Conservation (phyloP, 2,797 vertebrate genomes). For the Sardinella longiceps region DNA sequence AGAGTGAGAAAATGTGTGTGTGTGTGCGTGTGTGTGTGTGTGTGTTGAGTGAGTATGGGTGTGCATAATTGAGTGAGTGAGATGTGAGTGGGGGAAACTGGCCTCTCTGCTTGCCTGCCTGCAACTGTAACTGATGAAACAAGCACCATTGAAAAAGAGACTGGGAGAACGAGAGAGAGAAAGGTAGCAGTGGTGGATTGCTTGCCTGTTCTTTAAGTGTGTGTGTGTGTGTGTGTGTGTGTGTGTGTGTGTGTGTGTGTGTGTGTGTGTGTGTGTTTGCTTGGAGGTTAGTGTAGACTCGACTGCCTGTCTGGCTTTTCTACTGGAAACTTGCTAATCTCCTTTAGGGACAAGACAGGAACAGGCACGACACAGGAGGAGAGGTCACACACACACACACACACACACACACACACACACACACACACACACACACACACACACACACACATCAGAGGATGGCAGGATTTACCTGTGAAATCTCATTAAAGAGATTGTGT, state of each 20-base stretch:
- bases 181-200: neutral
- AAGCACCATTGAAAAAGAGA: neutral
- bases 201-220: slow-evolving; percentile 22
- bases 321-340: slow-evolving; percentile 43
- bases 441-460: neutral
- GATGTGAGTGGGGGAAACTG: slow-evolving; percentile 27
- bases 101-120: no score
- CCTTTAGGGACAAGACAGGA: slow-evolving; percentile 30
- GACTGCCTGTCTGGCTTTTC: slow-evolving; percentile 9
- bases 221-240: slow-evolving; percentile 26
- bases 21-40: slow-evolving; percentile 25
- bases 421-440: neutral
- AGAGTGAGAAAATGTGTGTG: neutral
- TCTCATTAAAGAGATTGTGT: slow-evolving; percentile 32
- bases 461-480: slow-evolving; percentile 41
- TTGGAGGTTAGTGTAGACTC: slow-evolving; percentile 17
- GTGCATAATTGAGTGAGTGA: slow-evolving; percentile 19
- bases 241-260: slow-evolving; percentile 29
- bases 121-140: no score
- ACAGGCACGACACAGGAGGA: slow-evolving; percentile 30
- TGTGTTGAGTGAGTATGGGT: slow-evolving; percentile 32
- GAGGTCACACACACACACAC: slow-evolving; percentile 15
- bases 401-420: neutral
- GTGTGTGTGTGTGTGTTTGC: slow-evolving; percentile 34
- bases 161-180: neutral